A percentile compares a stretch with the other conserved stretches of the same genome.
Conservation (phyloP, 1,140 invertebrate genomes). For the Drosophila fuyamai region DNA sequence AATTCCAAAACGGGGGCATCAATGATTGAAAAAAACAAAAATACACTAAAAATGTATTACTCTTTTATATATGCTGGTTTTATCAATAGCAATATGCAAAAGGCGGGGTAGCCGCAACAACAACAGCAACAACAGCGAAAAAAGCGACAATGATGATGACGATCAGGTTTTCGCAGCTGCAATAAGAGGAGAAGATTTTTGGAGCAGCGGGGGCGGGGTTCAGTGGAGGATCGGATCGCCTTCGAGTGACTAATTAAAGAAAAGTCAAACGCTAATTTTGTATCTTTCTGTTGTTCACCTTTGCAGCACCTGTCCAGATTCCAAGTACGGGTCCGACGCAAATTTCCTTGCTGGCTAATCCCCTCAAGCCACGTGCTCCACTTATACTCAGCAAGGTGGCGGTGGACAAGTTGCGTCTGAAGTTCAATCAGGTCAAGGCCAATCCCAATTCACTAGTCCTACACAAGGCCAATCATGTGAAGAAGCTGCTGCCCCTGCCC, state of each 20-base stretch:
- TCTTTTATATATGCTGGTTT: slow-evolving; percentile 32
- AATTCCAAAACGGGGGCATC: not conserved
- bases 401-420: slow-evolving; percentile 63
- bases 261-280: slow-evolving; percentile 24
- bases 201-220: slow-evolving; percentile 1
- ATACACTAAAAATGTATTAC: not conserved
- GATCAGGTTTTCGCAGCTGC: slow-evolving; percentile 77
- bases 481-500: slow-evolving; percentile 7
- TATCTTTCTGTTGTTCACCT: not conserved
- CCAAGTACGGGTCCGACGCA: slow-evolving; percentile 19
- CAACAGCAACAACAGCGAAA: slow-evolving; percentile 17
- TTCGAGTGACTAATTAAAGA: slow-evolving; percentile 35
- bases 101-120: slow-evolving; percentile 54
- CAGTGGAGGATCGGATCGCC: slow-evolving; percentile 19
- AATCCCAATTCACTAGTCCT: slow-evolving; percentile 52
- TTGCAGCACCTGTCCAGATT: slow-evolving; percentile 13
- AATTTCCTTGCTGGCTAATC: slow-evolving; percentile 56
- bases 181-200: slow-evolving; percentile 26
- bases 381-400: slow-evolving; percentile 65
- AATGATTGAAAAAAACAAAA: not conserved
- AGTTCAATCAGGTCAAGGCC: slow-evolving; percentile 57
- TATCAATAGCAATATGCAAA: slow-evolving; percentile 61
- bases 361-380: slow-evolving; percentile 44
- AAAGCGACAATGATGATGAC: slow-evolving; percentile 47
- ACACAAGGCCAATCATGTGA: slow-evolving; percentile 28